Conservation (phyloP, 1,140 invertebrate species). For the Bombus turneri region DNA sequence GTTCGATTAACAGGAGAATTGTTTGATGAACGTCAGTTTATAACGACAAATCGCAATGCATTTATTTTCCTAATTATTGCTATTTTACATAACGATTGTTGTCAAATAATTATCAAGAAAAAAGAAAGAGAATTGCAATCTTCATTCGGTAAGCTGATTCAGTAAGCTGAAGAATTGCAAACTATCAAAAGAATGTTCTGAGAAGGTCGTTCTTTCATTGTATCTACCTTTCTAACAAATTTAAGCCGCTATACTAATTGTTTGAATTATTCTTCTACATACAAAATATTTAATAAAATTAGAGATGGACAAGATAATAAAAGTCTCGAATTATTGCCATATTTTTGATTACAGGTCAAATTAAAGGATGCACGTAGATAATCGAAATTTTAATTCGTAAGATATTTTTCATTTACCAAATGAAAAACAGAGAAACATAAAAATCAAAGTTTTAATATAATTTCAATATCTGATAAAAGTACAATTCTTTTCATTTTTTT, state of each 20-base stretch:
- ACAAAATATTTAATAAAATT: neutral
- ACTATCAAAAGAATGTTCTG: constrained; percentile 29
- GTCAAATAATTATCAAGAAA: neutral
- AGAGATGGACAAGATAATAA: neutral
- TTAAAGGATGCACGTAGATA: neutral
- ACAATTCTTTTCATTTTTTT: neutral
- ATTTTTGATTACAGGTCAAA: neutral
- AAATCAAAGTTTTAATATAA: neutral
- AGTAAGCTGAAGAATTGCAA: neutral
- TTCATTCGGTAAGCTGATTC: neutral
- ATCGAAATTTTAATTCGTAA: neutral
- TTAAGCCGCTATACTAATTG: neutral
- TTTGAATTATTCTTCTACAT: neutral
- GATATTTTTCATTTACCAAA: neutral
- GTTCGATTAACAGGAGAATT: neutral
- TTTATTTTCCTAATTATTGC: neutral
- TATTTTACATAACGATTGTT: too few relatives aligned
- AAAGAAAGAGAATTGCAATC: neutral
- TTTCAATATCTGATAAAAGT: neutral
- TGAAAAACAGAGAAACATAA: neutral
- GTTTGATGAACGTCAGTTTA: neutral
- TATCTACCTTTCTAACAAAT: constrained; percentile 11
- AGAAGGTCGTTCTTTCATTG: constrained; percentile 33
- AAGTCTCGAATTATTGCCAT: neutral
- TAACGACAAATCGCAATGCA: neutral